phyloP scores from a whole-genome alignment of 2,888 invertebrate species.

The Acheta domesticus region DNA sequence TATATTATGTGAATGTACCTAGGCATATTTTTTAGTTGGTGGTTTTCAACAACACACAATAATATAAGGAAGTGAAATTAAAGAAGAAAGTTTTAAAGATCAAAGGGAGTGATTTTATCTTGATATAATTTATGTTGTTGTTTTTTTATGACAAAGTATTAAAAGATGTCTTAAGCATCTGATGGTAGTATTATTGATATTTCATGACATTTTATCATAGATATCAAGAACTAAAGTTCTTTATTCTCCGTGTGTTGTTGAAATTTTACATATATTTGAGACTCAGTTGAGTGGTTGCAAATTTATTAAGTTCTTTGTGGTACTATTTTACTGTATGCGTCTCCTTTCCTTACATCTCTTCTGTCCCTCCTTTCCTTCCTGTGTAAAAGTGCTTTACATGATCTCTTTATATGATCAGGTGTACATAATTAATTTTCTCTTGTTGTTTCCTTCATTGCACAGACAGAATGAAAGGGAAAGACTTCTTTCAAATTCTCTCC shows the following conservation, averaged over 20 bases:
- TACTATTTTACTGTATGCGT: not conserved
- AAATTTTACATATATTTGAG: not conserved
- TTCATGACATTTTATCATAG: not conserved
- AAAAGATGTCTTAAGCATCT: not conserved
- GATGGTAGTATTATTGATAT: not conserved
- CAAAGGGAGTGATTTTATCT: too few relatives aligned
- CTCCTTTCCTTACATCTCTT: not conserved
- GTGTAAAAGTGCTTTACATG: not conserved
- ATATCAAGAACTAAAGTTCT: not conserved
- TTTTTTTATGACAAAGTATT: not conserved
- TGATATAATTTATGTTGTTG: too few relatives aligned
- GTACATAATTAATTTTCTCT: constrained; percentile 18
- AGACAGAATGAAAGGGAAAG: constrained; percentile 32
- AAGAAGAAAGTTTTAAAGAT: too few relatives aligned
- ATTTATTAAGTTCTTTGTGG: not conserved
- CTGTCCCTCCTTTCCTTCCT: not conserved
- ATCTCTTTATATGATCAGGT: constrained; percentile 23
- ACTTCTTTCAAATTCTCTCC: constrained; percentile 24
- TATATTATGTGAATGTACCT: too few relatives aligned
- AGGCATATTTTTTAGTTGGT: too few relatives aligned
- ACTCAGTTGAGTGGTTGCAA: not conserved
- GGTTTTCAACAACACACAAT: too few relatives aligned
- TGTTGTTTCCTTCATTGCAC: constrained; percentile 18
- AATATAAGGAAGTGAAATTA: too few relatives aligned
- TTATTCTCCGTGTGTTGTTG: not conserved